phyloP scores from a whole-genome alignment of 2,113 vertebrate species.

The Agapornis roseicollis region DNA sequence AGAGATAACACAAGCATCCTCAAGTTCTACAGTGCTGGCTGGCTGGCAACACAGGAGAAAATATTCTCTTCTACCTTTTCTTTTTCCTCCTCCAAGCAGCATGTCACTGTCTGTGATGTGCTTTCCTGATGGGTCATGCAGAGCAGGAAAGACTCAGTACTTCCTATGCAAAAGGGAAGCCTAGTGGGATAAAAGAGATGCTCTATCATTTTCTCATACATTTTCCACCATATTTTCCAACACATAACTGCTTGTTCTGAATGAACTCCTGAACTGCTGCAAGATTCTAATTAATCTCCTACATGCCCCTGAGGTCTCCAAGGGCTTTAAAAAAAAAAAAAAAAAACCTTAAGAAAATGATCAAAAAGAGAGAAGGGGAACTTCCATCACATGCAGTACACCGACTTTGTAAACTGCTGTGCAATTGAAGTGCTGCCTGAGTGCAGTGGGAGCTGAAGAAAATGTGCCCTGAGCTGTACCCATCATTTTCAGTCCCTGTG shows the following conservation, averaged over 20 bases:
- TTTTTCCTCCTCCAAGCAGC: not conserved
- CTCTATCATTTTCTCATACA: not conserved
- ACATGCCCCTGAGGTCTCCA: not conserved
- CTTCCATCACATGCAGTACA: not conserved
- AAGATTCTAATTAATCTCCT: slow-evolving; percentile 7
- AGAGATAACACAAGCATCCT: not conserved
- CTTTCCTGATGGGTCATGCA: not conserved
- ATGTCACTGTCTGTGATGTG: not conserved
- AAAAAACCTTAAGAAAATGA: not conserved
- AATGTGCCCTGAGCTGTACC: not conserved
- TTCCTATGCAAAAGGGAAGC: not conserved
- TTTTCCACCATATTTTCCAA: not conserved
- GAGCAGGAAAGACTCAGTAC: not conserved
- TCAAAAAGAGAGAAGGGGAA: not conserved
- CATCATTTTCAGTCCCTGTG: rapidly evolving
- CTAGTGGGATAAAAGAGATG: not conserved
- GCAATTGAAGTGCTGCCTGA: not conserved
- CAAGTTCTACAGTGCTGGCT: not conserved
- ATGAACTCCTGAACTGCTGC: slow-evolving; percentile 2
- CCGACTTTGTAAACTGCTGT: not conserved
- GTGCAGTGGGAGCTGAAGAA: not conserved
- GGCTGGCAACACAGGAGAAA: not conserved
- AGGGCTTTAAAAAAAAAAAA: not conserved
- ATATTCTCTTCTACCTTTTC: not conserved
- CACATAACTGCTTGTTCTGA: not conserved